Percentiles rank a stretch among this genome's conserved stretches.
Conservation (phyloP, 2,797 vertebrate species). For the Sebastes diploproa region DNA sequence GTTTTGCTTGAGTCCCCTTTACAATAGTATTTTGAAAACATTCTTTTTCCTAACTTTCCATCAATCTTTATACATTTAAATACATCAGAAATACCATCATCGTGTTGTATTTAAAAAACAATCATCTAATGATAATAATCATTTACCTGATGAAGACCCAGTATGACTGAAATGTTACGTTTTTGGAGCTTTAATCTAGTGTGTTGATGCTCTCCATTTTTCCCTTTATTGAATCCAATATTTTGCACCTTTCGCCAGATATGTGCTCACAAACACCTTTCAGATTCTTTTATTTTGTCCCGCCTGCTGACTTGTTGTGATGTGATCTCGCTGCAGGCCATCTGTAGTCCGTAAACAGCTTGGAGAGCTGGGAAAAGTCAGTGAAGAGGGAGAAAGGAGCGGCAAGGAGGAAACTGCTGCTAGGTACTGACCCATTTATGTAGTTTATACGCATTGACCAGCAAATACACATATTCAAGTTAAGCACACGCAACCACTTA, state of each 20-base stretch:
- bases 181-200: not conserved
- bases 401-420: slow-evolving; percentile 72
- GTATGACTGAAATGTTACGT: not conserved
- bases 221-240: not conserved
- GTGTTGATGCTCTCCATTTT: not conserved
- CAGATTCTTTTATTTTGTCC: not conserved
- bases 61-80: not conserved
- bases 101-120: not conserved
- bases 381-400: slow-evolving; percentile 88
- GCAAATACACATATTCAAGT: not conserved
- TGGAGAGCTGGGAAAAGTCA: slow-evolving; percentile 84
- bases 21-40: not conserved
- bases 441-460: not conserved
- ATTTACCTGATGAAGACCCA: not conserved
- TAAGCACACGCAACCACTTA: not conserved
- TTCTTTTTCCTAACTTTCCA: not conserved
- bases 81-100: not conserved
- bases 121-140: not conserved
- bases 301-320: not conserved
- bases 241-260: not conserved
- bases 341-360: slow-evolving; percentile 74
- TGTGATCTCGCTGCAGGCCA: slow-evolving; percentile 60
- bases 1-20: not conserved
- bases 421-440: slow-evolving; percentile 50
- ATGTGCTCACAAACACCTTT: not conserved